Conservation (phyloP, 2,113 vertebrate genomes). For the Cyprinodon variegatus region DNA sequence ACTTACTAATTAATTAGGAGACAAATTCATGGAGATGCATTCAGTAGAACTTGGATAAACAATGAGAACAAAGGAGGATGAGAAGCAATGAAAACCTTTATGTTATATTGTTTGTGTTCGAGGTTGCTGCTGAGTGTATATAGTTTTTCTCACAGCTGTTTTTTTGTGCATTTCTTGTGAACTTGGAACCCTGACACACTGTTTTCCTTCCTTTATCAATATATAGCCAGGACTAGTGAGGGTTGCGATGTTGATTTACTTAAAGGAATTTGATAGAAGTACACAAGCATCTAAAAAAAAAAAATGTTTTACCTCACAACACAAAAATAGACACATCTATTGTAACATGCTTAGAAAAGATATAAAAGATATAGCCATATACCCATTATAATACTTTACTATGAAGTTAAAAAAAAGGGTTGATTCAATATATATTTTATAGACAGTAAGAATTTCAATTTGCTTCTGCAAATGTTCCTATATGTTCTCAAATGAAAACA, state of each 20-base stretch:
- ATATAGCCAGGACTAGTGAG: not conserved
- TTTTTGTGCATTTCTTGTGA: constrained; percentile 4
- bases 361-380: no score
- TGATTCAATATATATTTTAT: no score
- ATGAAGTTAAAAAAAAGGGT: no score
- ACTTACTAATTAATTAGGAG: constrained; percentile 57
- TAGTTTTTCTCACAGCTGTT: constrained; percentile 37
- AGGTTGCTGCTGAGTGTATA: constrained; percentile 41
- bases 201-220: not conserved
- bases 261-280: not conserved
- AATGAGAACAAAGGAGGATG: constrained; percentile 13
- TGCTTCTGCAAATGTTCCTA: no score
- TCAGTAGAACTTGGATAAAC: constrained; percentile 29
- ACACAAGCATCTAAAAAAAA: not conserved
- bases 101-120: constrained; percentile 35
- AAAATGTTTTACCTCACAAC: not conserved
- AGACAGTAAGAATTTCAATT: no score
- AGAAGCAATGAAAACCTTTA: constrained; percentile 21
- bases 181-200: constrained; percentile 15
- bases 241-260: not conserved
- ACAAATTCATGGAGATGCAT: constrained; percentile 18
- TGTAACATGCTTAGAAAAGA: not conserved
- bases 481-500: no score
- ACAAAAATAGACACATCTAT: not conserved
- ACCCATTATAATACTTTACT: no score